Conservation (phyloP, 2,113 vertebrate genomes). For the Atractosteus spatula region DNA sequence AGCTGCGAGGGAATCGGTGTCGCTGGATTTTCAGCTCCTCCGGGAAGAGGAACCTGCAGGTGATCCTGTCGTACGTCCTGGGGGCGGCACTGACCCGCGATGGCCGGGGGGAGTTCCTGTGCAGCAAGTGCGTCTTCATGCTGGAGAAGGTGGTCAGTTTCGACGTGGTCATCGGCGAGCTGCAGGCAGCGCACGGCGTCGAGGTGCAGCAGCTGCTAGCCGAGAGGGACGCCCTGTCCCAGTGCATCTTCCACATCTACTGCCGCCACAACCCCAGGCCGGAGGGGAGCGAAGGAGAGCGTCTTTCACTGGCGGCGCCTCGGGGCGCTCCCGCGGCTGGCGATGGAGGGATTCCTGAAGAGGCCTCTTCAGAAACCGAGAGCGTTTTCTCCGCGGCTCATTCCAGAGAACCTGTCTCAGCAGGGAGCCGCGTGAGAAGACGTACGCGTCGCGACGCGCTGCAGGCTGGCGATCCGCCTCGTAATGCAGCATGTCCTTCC, state of each 20-base stretch:
- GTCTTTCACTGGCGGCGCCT: slow-evolving; percentile 17
- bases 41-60: slow-evolving; percentile 56
- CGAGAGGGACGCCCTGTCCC: slow-evolving; percentile 55
- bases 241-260: slow-evolving; percentile 63
- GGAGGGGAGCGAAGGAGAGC: slow-evolving; percentile 15
- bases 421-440: not conserved
- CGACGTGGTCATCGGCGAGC: slow-evolving; percentile 52
- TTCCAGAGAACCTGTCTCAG: not conserved
- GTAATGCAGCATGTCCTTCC: slow-evolving; percentile 19
- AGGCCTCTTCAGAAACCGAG: slow-evolving; percentile 11
- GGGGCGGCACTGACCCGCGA: slow-evolving; percentile 57
- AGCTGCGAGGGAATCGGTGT: slow-evolving; percentile 58
- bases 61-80: slow-evolving; percentile 64
- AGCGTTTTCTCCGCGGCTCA: not conserved
- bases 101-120: slow-evolving; percentile 63
- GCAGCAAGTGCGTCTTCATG: slow-evolving; percentile 67
- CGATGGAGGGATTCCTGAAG: slow-evolving; percentile 28
- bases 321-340: slow-evolving; percentile 12
- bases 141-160: slow-evolving; percentile 63
- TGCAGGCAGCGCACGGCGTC: slow-evolving; percentile 49
- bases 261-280: slow-evolving; percentile 49
- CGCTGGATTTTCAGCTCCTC: slow-evolving; percentile 68
- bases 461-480: slow-evolving; percentile 23
- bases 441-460: not conserved
- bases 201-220: slow-evolving; percentile 53